Percentiles rank a stretch among this genome's conserved stretches.
phyloP scores from a whole-genome alignment of 2,888 invertebrate genomes.

The Entomobrya multifasciata region DNA sequence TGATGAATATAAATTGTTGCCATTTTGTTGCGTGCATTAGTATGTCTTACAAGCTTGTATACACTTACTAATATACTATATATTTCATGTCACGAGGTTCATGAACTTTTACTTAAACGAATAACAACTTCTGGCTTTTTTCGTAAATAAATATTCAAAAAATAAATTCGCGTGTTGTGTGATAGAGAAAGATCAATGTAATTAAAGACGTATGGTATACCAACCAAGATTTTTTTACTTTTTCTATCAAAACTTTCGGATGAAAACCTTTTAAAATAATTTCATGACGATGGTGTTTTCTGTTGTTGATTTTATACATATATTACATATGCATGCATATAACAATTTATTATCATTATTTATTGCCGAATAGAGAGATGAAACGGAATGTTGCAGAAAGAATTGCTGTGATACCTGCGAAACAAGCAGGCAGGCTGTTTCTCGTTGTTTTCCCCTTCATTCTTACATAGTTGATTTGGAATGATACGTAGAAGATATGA shows the following conservation, averaged over 20 bases:
- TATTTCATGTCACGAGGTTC: constrained; percentile 62
- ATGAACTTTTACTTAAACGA: constrained; percentile 45
- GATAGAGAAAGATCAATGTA: constrained; percentile 18
- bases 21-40: background rate
- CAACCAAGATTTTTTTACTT: no score
- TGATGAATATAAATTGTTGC: background rate
- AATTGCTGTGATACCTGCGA: background rate
- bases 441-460: background rate
- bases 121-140: background rate
- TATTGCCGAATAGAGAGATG: background rate
- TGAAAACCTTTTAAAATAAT: background rate
- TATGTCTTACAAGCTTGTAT: no score
- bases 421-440: background rate
- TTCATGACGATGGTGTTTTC: no score
- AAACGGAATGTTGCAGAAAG: constrained; percentile 48
- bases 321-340: background rate
- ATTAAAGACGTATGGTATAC: background rate
- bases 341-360: background rate
- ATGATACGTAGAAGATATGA: background rate
- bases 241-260: background rate
- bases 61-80: background rate
- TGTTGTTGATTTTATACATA: background rate
- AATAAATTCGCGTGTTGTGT: constrained; percentile 3
- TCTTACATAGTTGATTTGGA: background rate
- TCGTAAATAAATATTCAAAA: constrained; percentile 12